Percentiles rank a stretch among this genome's conserved stretches.
Conservation (phyloP, 1,140 invertebrate species). For the Arctopsyche grandis region DNA sequence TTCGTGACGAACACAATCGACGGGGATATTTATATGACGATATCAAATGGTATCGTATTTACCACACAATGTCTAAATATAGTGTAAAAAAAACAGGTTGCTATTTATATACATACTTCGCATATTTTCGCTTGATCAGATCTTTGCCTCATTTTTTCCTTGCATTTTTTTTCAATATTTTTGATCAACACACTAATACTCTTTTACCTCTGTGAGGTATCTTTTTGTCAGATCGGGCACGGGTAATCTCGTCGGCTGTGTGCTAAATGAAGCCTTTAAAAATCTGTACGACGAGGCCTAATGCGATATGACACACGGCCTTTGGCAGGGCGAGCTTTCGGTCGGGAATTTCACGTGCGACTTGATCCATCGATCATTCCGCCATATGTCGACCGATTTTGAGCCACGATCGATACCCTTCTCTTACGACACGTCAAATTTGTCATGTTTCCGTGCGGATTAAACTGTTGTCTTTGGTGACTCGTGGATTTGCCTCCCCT, state of each 20-base stretch:
- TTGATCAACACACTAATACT: no score
- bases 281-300: constrained; percentile 18
- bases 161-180: no score
- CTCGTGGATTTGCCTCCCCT: neutral
- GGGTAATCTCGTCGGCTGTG: constrained; percentile 26
- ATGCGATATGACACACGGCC: constrained; percentile 43
- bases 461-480: constrained; percentile 39
- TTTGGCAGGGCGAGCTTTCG: constrained; percentile 30
- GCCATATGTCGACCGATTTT: constrained; percentile 31
- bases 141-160: no score
- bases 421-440: constrained; percentile 42
- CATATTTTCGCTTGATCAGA: no score
- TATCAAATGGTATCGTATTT: no score
- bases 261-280: constrained; percentile 50
- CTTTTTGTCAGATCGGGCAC: neutral
- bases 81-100: no score
- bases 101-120: no score
- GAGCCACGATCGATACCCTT: constrained; percentile 23
- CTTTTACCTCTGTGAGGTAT: neutral
- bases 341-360: constrained; percentile 41
- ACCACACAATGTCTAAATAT: no score
- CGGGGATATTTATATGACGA: no score
- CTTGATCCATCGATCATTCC: constrained; percentile 41
- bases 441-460: constrained; percentile 46
- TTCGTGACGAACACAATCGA: no score